These are phyloP conservation scores for Montipora cactus DNA, from an alignment of 64 coral and sea anemone species.

Conservation along the genomic window DNA sequence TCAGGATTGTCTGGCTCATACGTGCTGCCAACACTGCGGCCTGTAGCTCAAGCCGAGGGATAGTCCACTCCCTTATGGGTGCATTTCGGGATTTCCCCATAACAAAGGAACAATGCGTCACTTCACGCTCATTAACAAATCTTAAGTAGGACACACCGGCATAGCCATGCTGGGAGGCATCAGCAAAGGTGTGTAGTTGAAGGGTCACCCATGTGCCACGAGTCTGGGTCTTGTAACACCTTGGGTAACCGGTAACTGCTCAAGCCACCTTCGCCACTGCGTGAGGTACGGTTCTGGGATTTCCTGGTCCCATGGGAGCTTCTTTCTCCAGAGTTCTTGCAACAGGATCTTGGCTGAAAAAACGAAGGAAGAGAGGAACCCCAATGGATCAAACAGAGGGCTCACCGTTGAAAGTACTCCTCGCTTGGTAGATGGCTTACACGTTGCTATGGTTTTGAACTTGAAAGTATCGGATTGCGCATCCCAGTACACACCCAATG, in stretches of 20 bases:
- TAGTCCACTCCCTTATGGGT: no score
- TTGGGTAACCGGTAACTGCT: no score
- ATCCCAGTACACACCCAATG: constrained; percentile 59
- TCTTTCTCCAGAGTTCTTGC: constrained; percentile 51
- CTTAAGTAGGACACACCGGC: no score
- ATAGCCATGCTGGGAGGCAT: no score
- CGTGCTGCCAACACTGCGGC: constrained; percentile 31
- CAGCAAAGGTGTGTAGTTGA: no score
- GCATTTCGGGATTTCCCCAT: no score
- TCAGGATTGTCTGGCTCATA: neutral
- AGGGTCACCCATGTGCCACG: no score
- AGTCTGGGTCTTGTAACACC: no score
- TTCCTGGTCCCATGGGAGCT: constrained; percentile 43
- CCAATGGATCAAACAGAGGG: constrained; percentile 63
- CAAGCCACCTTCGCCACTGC: neutral
- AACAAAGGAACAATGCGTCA: no score
- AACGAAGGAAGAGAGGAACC: constrained; percentile 44
- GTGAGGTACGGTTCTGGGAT: constrained; percentile 27
- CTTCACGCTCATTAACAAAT: no score
- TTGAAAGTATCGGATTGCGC: constrained; percentile 40
- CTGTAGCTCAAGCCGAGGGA: constrained; percentile 50
- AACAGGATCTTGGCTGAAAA: constrained; percentile 57
- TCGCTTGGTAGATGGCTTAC: constrained; percentile 48
- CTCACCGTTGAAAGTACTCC: constrained; percentile 47
- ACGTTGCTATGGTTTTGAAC: constrained; percentile 1